phyloP scores from a whole-genome alignment of 2,797 vertebrate genomes.

The Crenuchus spilurus region DNA sequence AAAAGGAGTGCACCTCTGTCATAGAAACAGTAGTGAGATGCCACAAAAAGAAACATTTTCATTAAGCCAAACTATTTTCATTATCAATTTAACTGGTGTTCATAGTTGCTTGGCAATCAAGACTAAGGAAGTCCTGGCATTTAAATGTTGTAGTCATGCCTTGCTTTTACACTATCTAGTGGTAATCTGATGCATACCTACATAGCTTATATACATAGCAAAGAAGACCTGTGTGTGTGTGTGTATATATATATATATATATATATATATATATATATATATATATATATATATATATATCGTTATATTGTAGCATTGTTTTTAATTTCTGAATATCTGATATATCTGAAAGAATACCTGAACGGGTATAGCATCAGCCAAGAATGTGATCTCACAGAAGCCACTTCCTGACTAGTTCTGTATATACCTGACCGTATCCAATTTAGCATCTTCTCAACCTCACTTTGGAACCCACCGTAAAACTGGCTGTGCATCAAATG shows the following conservation, averaged over 20 bases:
- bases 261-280: too few species aligned
- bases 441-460: slow-evolving; percentile 14
- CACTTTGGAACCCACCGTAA: slow-evolving; percentile 56
- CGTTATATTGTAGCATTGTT: not conserved
- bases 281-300: not conserved
- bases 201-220: too few species aligned
- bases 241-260: too few species aligned
- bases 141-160: not conserved
- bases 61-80: not conserved
- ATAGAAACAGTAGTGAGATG: not conserved
- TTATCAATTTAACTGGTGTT: too few species aligned
- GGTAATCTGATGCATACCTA: too few species aligned
- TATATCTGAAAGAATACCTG: not conserved
- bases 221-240: too few species aligned
- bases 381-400: slow-evolving; percentile 7
- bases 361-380: not conserved
- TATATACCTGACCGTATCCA: not conserved
- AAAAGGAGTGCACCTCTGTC: not conserved
- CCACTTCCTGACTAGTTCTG: not conserved
- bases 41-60: too few species aligned
- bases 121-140: not conserved
- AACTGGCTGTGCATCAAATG: slow-evolving; percentile 53
- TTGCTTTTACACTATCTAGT: not conserved
- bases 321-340: not conserved
- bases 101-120: not conserved